Conservation (phyloP, 2,888 invertebrate species). For the Cataglyphis altisquamis region DNA sequence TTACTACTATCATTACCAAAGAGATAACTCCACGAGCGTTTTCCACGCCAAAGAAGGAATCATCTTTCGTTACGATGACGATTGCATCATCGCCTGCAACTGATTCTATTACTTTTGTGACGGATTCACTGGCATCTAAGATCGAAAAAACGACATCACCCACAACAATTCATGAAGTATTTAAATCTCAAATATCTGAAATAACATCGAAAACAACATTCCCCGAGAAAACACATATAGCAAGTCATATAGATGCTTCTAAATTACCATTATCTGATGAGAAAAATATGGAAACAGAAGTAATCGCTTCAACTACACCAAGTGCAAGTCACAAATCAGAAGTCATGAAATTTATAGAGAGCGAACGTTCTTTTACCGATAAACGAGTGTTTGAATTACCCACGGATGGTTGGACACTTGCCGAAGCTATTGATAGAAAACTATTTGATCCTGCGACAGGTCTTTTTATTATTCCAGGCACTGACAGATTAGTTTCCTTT, state of each 20-base stretch:
- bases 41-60: conserved; percentile 41
- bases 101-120: conserved; percentile 12
- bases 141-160: not conserved
- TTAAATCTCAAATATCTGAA: conserved; percentile 5
- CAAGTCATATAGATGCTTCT: not conserved
- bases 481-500: conserved; percentile 94
- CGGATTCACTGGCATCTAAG: not conserved
- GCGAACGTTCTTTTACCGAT: conserved; percentile 85
- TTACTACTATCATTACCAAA: conserved; percentile 80
- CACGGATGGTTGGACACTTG: conserved; percentile 93
- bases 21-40: conserved; percentile 60
- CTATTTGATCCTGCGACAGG: conserved; percentile 94
- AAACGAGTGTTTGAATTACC: conserved; percentile 93
- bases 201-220: not conserved
- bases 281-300: conserved; percentile 26
- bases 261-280: not conserved
- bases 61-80: conserved; percentile 25
- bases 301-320: conserved; percentile 4
- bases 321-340: conserved; percentile 64
- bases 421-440: conserved; percentile 93
- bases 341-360: conserved; percentile 50
- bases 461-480: conserved; percentile 94
- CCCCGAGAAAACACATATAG: not conserved
- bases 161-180: not conserved
- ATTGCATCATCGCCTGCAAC: not conserved